phyloP scores from a whole-genome alignment of 2,888 invertebrate species.

The Synergus itoensis region DNA sequence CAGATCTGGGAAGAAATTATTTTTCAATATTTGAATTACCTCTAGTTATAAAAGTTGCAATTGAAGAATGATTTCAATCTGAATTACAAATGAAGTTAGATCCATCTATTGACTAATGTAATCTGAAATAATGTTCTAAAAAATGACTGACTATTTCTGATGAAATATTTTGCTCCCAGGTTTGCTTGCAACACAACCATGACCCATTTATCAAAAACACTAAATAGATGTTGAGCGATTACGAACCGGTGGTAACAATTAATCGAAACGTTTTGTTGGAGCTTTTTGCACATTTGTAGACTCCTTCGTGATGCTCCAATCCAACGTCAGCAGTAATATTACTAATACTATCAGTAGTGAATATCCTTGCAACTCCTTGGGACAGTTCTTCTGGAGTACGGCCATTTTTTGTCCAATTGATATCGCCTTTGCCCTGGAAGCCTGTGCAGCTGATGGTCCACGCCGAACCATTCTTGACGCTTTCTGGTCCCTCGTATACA shows the following conservation, averaged over 20 bases:
- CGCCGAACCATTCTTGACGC: slow-evolving; percentile 65
- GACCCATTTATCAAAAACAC: neutral
- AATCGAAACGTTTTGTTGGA: slow-evolving; percentile 39
- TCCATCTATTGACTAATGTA: neutral
- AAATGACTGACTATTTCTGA: neutral
- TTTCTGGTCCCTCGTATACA: slow-evolving; percentile 22
- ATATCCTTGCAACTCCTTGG: slow-evolving; percentile 19
- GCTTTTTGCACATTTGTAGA: slow-evolving; percentile 69
- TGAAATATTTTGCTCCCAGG: neutral
- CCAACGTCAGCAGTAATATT: neutral
- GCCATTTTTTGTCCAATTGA: slow-evolving; percentile 73
- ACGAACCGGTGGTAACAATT: slow-evolving; percentile 67
- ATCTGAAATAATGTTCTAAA: neutral
- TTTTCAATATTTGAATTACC: too few species aligned
- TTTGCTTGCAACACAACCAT: neutral
- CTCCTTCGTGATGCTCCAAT: slow-evolving; percentile 68
- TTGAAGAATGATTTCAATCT: neutral
- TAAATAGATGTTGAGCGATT: slow-evolving; percentile 42
- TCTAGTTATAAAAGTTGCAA: neutral
- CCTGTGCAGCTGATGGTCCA: slow-evolving; percentile 72
- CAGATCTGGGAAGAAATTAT: neutral
- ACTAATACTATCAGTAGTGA: neutral
- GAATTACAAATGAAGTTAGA: neutral
- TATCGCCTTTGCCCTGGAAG: slow-evolving; percentile 59
- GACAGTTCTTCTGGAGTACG: slow-evolving; percentile 57